A percentile compares a stretch with the other conserved stretches of the same genome.
Evolutionary conservation across 1,140 invertebrate genomes (phyloP).

Genomic region (Caenorhabditis inopinata): DNA sequence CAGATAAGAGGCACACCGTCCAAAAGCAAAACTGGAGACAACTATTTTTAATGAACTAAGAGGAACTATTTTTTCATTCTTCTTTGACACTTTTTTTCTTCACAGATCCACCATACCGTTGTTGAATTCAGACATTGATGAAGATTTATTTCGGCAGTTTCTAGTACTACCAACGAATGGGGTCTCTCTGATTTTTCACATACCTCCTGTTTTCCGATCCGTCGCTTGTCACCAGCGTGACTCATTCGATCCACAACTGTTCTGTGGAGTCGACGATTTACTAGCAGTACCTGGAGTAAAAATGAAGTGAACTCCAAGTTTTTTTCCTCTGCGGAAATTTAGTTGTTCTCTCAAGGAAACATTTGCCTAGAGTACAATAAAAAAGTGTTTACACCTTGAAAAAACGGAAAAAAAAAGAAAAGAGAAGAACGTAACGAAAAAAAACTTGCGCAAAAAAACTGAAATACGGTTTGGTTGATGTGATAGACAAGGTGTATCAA

Average conservation of each 20-base stretch:
- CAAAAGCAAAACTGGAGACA: not conserved
- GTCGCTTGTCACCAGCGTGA: conserved; percentile 18
- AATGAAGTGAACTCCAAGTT: not conserved
- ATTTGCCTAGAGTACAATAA: no score
- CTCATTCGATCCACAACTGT: conserved; percentile 30
- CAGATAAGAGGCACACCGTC: no score
- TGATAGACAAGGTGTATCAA: conserved; percentile 1
- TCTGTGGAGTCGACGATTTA: conserved; percentile 26
- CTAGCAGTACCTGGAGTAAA: not conserved
- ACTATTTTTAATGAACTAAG: conserved; percentile 4
- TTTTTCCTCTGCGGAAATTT: no score
- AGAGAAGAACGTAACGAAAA: conserved; percentile 22
- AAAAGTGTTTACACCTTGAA: conserved; percentile 1
- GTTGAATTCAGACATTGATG: conserved; percentile 27
- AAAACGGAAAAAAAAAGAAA: not conserved
- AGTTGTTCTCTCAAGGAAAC: no score
- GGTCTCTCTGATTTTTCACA: no score
- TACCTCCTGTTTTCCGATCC: conserved; percentile 18
- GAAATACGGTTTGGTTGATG: conserved; percentile 16
- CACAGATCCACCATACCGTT: not conserved
- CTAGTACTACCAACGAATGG: not conserved
- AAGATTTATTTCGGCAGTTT: conserved; percentile 27
- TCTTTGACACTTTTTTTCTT: not conserved
- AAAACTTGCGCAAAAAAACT: conserved; percentile 34
- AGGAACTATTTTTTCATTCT: not conserved